Conservation (phyloP, 2,113 vertebrate species). For the Embiotoca jacksoni region DNA sequence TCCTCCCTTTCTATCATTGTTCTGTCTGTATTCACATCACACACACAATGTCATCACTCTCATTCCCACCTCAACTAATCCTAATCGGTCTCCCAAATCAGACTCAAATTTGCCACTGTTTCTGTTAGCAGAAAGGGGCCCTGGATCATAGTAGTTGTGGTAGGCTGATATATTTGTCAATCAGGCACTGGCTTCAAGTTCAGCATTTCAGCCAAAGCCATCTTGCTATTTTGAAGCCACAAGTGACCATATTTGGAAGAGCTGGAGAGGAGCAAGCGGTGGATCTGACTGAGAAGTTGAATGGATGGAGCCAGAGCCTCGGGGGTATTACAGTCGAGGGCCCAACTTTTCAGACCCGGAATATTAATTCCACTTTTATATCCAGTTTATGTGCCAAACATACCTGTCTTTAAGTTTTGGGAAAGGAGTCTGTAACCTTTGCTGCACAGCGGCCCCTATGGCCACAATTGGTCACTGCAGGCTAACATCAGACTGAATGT, state of each 20-base stretch:
- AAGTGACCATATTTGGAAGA: too few relatives aligned
- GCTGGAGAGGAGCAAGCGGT: too few relatives aligned
- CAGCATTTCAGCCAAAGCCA: too few relatives aligned
- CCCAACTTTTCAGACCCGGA: too few relatives aligned
- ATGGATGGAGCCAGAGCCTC: too few relatives aligned
- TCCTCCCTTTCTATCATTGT: not conserved
- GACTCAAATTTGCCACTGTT: not conserved
- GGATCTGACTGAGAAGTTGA: too few relatives aligned
- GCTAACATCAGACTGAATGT: not conserved
- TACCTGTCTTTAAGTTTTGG: not conserved
- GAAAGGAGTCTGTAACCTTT: not conserved
- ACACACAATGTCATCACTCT: slow-evolving; percentile 12
- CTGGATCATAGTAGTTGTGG: not conserved
- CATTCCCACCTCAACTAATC: slow-evolving; percentile 16
- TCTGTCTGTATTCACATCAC: slow-evolving; percentile 6
- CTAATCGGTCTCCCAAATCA: slow-evolving; percentile 11
- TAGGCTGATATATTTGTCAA: not conserved
- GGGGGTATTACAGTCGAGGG: too few relatives aligned
- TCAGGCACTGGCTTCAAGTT: too few relatives aligned
- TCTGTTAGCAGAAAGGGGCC: not conserved
- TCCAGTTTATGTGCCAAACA: too few relatives aligned
- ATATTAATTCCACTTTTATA: too few relatives aligned
- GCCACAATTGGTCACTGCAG: not conserved
- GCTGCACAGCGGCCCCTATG: not conserved
- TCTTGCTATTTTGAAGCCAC: too few relatives aligned